A percentile compares a stretch with the other conserved stretches of the same genome.
Conservation (phyloP, 2,797 vertebrate species). For the Acestrorhynchus altus region DNA sequence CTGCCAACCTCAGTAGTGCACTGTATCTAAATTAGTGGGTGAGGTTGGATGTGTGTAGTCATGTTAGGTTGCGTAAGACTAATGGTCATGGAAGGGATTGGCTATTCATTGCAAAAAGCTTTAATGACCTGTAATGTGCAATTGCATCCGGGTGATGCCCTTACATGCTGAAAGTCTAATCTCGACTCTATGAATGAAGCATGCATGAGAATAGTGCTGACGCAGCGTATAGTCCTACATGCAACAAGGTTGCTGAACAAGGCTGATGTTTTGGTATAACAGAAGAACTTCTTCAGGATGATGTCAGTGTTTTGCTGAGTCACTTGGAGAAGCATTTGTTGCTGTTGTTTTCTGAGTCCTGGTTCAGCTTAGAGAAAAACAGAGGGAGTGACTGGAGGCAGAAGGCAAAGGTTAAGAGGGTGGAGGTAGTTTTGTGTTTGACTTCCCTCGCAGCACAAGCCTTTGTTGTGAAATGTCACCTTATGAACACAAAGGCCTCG, state of each 20-base stretch:
- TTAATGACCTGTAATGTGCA: conserved; percentile 26
- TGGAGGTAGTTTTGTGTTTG: conserved; percentile 72
- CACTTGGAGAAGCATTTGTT: conserved; percentile 48
- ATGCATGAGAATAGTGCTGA: background rate
- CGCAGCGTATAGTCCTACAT: background rate
- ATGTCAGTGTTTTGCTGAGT: conserved; percentile 49
- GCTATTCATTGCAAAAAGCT: background rate
- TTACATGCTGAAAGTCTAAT: conserved; percentile 31
- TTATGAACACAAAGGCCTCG: conserved; percentile 75
- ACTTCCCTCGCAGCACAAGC: conserved; percentile 73
- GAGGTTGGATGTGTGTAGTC: conserved; percentile 33
- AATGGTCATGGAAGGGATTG: background rate
- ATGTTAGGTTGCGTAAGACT: background rate
- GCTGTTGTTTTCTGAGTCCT: conserved; percentile 11
- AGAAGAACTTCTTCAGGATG: conserved; percentile 13
- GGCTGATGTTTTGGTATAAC: background rate
- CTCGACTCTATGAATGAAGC: background rate
- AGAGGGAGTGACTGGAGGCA: conserved; percentile 26
- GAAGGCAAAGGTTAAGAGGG: conserved; percentile 54
- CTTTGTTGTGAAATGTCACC: conserved; percentile 78
- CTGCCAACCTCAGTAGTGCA: background rate
- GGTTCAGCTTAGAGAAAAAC: conserved; percentile 47
- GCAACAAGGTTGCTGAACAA: background rate
- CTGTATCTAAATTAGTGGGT: conserved; percentile 1
- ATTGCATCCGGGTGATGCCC: background rate